A percentile compares a stretch with the other conserved stretches of the same genome.
Evolutionary conservation across 1,140 invertebrate species (phyloP).

Genomic region (Drosophila kurseongensis): DNA sequence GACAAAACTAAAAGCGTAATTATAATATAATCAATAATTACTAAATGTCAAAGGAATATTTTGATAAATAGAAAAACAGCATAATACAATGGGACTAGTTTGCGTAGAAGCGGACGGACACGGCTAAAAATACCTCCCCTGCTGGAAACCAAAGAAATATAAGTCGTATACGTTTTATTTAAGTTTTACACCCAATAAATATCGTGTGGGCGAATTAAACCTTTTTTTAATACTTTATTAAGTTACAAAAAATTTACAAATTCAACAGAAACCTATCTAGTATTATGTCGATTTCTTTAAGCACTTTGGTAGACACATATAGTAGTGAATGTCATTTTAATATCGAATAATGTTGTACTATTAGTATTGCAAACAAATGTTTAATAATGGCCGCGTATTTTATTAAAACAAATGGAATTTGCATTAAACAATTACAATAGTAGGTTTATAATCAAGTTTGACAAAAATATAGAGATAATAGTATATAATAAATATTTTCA

Average conservation of each 20-base stretch:
- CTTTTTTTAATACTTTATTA: slow-evolving; percentile 47
- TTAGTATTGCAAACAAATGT: slow-evolving; percentile 33
- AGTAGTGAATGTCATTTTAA: slow-evolving; percentile 64
- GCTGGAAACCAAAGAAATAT: too few species aligned
- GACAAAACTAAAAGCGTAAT: too few species aligned
- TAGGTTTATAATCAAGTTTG: slow-evolving; percentile 12
- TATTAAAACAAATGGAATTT: slow-evolving; percentile 55
- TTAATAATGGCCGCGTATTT: slow-evolving; percentile 42
- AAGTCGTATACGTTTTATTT: too few species aligned
- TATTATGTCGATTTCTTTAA: slow-evolving; percentile 51
- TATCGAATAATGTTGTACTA: slow-evolving; percentile 52
- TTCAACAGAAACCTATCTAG: slow-evolving; percentile 72
- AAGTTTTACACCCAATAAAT: too few species aligned
- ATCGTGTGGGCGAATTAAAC: too few species aligned
- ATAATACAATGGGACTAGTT: too few species aligned
- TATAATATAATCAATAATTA: too few species aligned
- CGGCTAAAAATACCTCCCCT: too few species aligned
- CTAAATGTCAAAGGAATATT: too few species aligned
- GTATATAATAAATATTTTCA: slow-evolving; percentile 50
- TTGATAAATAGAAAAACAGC: too few species aligned
- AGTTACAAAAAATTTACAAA: slow-evolving; percentile 67
- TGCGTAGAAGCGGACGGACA: too few species aligned
- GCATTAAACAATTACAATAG: slow-evolving; percentile 41
- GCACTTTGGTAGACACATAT: slow-evolving; percentile 74
- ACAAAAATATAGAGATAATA: slow-evolving; percentile 41